These are phyloP conservation scores for Pantherophis alleghaniensis DNA, from an alignment of 2,797 vertebrate genomes.

Conservation along the genomic window DNA sequence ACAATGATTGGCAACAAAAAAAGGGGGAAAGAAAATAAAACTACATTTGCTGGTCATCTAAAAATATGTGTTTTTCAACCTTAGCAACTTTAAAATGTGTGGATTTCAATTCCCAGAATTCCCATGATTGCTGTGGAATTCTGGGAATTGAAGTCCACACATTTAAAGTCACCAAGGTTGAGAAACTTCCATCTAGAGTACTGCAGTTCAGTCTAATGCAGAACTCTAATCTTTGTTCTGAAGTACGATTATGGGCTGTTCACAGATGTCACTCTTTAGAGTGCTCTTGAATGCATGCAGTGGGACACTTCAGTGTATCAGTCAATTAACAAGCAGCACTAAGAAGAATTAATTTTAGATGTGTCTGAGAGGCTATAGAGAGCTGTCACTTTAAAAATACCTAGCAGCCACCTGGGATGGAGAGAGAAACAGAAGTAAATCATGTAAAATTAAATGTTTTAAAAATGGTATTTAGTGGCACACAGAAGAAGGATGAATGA, in stretches of 20 bases:
- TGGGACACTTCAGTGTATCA: neutral
- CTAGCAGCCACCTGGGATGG: neutral
- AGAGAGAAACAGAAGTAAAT: neutral
- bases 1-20: neutral
- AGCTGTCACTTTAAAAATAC: conserved; percentile 19
- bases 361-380: conserved; percentile 1
- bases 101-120: neutral
- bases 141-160: neutral
- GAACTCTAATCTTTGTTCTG: neutral
- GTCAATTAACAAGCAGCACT: conserved; percentile 17
- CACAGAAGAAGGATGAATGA: neutral
- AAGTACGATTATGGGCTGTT: neutral
- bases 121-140: neutral
- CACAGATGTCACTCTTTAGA: conserved; percentile 5
- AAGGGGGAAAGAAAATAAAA: neutral
- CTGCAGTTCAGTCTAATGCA: neutral
- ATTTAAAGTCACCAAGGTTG: neutral
- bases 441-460: conserved; percentile 5
- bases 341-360: conserved; percentile 27
- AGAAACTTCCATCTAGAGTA: neutral
- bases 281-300: neutral
- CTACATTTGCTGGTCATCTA: neutral
- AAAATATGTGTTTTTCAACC: neutral
- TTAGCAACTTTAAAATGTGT: neutral
- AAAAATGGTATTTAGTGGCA: conserved; percentile 10